Evolutionary conservation across 2,113 vertebrate species (phyloP).

Genomic region (Chloebia gouldiae): DNA sequence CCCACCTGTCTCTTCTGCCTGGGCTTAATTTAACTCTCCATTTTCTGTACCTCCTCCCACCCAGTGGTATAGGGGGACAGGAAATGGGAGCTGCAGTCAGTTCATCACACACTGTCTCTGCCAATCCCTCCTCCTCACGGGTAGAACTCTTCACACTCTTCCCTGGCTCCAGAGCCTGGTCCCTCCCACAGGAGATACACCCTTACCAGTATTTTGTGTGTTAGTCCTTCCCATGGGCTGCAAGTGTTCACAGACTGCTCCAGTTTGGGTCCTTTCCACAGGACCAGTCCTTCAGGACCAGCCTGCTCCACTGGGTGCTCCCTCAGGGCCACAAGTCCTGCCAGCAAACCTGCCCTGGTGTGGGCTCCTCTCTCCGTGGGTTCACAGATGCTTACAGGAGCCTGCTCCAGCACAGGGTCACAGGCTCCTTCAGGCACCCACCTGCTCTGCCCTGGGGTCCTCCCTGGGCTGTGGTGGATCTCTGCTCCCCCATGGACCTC

Average conservation of each 20-base stretch:
- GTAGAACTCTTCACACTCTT: neutral
- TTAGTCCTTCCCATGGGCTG: neutral
- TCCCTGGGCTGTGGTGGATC: neutral
- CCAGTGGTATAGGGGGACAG: accelerated
- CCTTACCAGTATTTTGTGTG: accelerated
- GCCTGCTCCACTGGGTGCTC: accelerated
- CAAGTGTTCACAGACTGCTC: neutral
- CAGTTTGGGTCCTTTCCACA: neutral
- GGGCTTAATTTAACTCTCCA: neutral
- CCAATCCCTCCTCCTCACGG: neutral
- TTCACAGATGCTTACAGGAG: neutral
- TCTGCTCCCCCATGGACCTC: neutral
- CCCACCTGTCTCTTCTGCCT: neutral
- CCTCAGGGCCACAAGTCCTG: neutral
- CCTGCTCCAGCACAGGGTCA: accelerated
- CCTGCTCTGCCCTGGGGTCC: neutral
- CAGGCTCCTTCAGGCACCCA: neutral
- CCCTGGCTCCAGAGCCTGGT: neutral
- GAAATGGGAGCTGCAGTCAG: neutral
- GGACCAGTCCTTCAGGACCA: neutral
- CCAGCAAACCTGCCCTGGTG: neutral
- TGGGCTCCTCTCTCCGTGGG: neutral
- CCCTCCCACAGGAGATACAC: neutral
- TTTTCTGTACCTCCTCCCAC: neutral
- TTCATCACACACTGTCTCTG: neutral